Base-by-base conservation (phyloP, 2,888 invertebrate genomes). In the Steinernema scapterisci region DNA sequence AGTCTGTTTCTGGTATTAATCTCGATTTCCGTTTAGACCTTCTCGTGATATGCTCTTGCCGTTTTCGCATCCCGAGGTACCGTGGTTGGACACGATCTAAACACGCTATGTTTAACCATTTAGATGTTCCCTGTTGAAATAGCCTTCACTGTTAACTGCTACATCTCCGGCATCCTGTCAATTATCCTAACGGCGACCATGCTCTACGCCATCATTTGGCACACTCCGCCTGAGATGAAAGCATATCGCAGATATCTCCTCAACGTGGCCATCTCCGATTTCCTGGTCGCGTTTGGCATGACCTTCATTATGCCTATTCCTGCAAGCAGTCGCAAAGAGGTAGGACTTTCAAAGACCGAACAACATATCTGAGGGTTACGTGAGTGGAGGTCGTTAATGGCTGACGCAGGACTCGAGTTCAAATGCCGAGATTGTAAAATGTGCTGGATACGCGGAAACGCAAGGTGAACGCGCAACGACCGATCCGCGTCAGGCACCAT, bases 201-300 rank as follows among this genome's bases (percentile, higher is more conserved):
- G 63, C 23, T 74, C 7, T 74, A 70, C 13, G 74, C 74, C 13
- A 45, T 74, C 16, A 43, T 74, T 1, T 74, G 71, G 1, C 52
- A 74, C 43, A 74, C 74, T 11, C 74, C 74, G 9, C 27, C 48
- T n/a, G 74, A 74, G 70, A 74, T 74, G 74, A 74, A 74, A 16
- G 44, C 70, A 7, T 74, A 74, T 27, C 52, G 56, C 2, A 13
- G 27, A n/a, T 74, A 70, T 70, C 45, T 74, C 38, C 23, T 74
- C 13, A 52, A 74, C 21, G 46, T 56, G 0, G 51, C 70, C 9
- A 38, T 52, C 16, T 70, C 52, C 16, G 54, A 74, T 23, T 27
- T 74, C n/a, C 16, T 74, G 13, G 38, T 74, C 13, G 46, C 74
- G 0, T 70, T 74, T 9, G 63, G 44, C 9, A 54, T 74, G 52